phyloP scores from a whole-genome alignment of 2,797 vertebrate genomes.

The Amniataba percoides region DNA sequence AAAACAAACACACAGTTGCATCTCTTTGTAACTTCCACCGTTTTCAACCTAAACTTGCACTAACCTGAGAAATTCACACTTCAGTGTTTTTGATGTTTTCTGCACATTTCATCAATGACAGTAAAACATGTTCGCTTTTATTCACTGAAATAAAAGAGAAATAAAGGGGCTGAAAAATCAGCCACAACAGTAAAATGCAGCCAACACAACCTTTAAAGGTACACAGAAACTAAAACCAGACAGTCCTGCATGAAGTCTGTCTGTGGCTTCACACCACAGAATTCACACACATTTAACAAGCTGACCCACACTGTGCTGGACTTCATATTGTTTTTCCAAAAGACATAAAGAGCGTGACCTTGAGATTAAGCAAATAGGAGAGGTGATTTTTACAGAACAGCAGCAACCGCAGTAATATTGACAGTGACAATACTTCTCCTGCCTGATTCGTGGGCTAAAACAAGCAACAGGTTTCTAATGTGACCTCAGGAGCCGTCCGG shows the following conservation, averaged over 20 bases:
- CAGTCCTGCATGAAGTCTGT: not conserved
- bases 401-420: constrained; percentile 33
- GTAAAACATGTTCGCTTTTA: not conserved
- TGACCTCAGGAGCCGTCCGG: constrained; percentile 28
- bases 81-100: not conserved
- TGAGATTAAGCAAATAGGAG: not conserved
- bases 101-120: not conserved
- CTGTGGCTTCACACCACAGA: not conserved
- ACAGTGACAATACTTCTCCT: constrained; percentile 61
- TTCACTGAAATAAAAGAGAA: not conserved
- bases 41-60: not conserved
- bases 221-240: not conserved
- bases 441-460: constrained; percentile 28
- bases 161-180: not conserved
- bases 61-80: not conserved
- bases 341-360: not conserved
- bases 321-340: not conserved
- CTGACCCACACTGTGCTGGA: not conserved
- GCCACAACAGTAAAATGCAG: not conserved
- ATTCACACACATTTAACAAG: constrained; percentile 4
- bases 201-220: not conserved
- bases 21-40: not conserved
- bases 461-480: constrained; percentile 9
- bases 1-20: not conserved
- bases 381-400: not conserved